Evolutionary conservation across 2,113 vertebrate species (phyloP), one percentile per base, ranked within the genome.

Genomic region (Mesocricetus auratus): DNA sequence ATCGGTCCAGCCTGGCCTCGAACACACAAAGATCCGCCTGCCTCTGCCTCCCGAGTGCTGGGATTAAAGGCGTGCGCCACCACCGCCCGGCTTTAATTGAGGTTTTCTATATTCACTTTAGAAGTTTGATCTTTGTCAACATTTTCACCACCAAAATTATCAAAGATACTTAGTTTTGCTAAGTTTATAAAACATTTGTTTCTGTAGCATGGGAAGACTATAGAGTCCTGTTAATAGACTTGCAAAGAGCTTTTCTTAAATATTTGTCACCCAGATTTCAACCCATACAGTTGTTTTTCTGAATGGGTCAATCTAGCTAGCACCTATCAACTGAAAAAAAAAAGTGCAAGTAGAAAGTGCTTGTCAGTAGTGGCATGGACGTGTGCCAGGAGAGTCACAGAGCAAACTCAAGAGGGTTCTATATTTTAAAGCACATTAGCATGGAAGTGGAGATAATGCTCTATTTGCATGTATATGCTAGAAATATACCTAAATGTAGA

Each of bases 81-180:
- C n/a, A n/a, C n/a, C n/a, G n/a, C n/a, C n/a, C n/a, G n/a, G n/a
- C n/a, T 58, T 31, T 31, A 86, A 86, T 36, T 81, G 11, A 22
- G 31, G 95, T 97, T 93, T 94, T 94, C 36, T 39, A 24, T 66
- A 62, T 90, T 89, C 58, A 91, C 69, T 36, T 21, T 42, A 94
- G 81, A 83, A 64, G 19, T 56, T 22, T 85, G 12, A 6, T 78
- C 66, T 92, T 87, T 93, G n/a, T 94, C 21, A 68, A 7, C 79
- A 83, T 93, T 69, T 87, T 94, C 45, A 42, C 50, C 19, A 60
- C 47, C 74, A 93, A 24, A 89, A 26, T 75, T 66, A 53, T 79
- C 36, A 78, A 92, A n/a, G 82, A 64, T 19, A 93, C 33, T 86
- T 88, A 22, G 22, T 93, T 91, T 56, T 95, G 69, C 29, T 42